phyloP scores from a whole-genome alignment of 2,888 invertebrate species.

The Desoria tigrina region DNA sequence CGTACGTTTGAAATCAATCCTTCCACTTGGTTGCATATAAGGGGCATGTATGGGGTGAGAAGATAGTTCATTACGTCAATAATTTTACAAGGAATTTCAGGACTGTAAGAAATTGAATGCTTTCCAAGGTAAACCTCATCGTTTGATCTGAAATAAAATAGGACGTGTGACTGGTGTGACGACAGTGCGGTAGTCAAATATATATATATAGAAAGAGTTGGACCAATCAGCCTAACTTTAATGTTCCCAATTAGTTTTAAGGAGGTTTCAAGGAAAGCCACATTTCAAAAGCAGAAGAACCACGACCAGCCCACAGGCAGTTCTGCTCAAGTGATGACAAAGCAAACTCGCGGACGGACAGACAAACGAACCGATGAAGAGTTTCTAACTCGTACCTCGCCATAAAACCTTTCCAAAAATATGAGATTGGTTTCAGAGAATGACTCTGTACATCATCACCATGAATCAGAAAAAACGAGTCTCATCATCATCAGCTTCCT shows the following conservation, averaged over 20 bases:
- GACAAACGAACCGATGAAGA: slow-evolving; percentile 9
- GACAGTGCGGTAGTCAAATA: too few relatives aligned
- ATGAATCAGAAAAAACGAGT: background rate
- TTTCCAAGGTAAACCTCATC: too few relatives aligned
- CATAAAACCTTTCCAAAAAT: background rate
- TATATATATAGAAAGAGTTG: too few relatives aligned
- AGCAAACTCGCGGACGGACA: background rate
- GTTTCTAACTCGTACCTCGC: slow-evolving; percentile 12
- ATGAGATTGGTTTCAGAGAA: slow-evolving; percentile 5
- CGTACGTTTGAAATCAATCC: background rate
- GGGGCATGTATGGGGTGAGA: too few relatives aligned
- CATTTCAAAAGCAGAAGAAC: slow-evolving; percentile 16
- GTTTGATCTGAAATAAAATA: too few relatives aligned
- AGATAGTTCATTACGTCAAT: too few relatives aligned
- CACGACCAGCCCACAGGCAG: background rate
- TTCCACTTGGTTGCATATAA: slow-evolving; percentile 1
- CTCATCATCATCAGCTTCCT: background rate
- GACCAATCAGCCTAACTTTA: background rate
- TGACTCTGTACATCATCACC: slow-evolving; percentile 1
- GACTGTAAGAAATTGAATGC: too few relatives aligned
- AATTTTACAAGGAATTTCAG: too few relatives aligned
- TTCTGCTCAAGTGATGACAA: slow-evolving; percentile 1
- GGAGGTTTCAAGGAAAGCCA: slow-evolving; percentile 9
- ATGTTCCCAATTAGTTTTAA: slow-evolving; percentile 16
- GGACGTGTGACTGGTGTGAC: too few relatives aligned